A percentile compares a stretch with the other conserved stretches of the same genome.
phyloP scores from a whole-genome alignment of 1,140 invertebrate species.

The Neodiprion fabricii region DNA sequence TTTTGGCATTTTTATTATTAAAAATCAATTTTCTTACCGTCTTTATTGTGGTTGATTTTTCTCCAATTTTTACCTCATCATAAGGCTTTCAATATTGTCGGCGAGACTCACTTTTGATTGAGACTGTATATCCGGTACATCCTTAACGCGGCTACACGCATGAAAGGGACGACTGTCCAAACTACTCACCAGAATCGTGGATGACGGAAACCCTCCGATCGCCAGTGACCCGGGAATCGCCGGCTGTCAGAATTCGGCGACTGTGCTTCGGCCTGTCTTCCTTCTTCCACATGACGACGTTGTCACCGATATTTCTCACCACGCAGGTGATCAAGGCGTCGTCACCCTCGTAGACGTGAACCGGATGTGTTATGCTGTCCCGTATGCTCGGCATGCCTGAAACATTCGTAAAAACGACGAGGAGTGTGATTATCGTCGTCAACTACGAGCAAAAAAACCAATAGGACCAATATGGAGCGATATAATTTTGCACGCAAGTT shows the following conservation, averaged over 20 bases:
- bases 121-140: too few relatives aligned
- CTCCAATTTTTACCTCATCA: too few relatives aligned
- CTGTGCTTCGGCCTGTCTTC: conserved; percentile 66
- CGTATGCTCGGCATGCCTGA: not conserved
- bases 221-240: conserved; percentile 72
- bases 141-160: too few relatives aligned
- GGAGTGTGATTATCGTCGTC: too few relatives aligned
- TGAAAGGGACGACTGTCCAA: not conserved
- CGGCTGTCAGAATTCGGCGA: conserved; percentile 72
- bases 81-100: too few relatives aligned
- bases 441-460: too few relatives aligned
- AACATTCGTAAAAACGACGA: not conserved
- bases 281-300: conserved; percentile 76
- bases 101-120: too few relatives aligned
- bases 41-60: too few relatives aligned
- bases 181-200: conserved; percentile 72
- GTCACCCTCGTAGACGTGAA: conserved; percentile 69
- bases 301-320: conserved; percentile 70
- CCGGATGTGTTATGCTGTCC: not conserved
- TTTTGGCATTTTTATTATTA: too few relatives aligned
- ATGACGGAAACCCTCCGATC: conserved; percentile 74
- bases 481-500: too few relatives aligned
- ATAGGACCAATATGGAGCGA: too few relatives aligned
- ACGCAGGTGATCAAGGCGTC: conserved; percentile 80
- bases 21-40: too few relatives aligned